A percentile compares a stretch with the other conserved stretches of the same genome.
These are phyloP conservation scores for Aspidapion aeneum DNA, from an alignment of 2,888 invertebrate genomes.

Conservation along the genomic window DNA sequence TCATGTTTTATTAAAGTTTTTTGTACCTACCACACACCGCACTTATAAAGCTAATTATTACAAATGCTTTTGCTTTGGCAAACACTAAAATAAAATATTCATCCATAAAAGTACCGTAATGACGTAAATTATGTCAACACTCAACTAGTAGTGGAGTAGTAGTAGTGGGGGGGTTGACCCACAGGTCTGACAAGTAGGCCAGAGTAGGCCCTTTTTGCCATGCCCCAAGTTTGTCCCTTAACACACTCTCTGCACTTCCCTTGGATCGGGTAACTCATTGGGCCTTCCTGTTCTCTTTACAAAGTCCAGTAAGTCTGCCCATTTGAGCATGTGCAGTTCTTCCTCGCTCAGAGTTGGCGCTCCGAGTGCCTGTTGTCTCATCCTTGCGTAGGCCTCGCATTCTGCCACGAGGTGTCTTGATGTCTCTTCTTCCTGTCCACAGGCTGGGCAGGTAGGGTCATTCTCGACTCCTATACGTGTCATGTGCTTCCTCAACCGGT, in stretches of 20 bases:
- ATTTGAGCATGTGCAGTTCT: background rate
- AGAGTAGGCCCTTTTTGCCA: background rate
- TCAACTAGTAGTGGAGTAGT: background rate
- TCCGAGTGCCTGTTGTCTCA: background rate
- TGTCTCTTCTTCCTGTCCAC: background rate
- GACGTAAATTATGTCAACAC: background rate
- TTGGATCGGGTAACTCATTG: background rate
- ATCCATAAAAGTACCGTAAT: no score
- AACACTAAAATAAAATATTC: no score
- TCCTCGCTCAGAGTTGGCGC: background rate
- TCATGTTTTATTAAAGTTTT: no score
- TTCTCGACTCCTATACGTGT: no score
- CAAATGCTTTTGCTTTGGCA: no score
- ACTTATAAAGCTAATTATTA: no score
- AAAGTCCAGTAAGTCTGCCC: background rate
- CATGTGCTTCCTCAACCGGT: no score
- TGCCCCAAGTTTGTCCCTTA: background rate
- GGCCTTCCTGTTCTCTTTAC: background rate
- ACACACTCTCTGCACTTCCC: background rate
- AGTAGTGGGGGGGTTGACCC: background rate
- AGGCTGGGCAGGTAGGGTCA: background rate
- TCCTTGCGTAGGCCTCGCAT: background rate
- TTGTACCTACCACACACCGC: no score
- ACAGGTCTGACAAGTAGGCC: background rate
- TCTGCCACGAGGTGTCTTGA: background rate